These are phyloP conservation scores for Tetramorium bicarinatum DNA, from an alignment of 2,888 invertebrate genomes.

Conservation along the genomic window DNA sequence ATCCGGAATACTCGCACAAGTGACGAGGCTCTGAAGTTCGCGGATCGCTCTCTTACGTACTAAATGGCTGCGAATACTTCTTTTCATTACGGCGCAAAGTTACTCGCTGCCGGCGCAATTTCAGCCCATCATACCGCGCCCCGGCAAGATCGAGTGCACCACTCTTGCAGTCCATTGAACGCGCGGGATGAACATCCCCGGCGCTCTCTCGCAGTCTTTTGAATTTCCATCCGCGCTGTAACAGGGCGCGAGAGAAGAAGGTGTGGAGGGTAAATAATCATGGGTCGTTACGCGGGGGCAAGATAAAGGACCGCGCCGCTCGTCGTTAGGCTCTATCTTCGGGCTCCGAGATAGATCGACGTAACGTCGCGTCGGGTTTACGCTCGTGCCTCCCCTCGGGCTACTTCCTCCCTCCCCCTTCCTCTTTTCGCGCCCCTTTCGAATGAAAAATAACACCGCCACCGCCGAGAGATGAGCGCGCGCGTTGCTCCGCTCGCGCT, in stretches of 20 bases:
- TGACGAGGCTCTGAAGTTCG: neutral
- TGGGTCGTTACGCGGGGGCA: constrained; percentile 54
- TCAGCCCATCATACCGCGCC: constrained; percentile 22
- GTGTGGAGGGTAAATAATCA: constrained; percentile 67
- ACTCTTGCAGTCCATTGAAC: constrained; percentile 36
- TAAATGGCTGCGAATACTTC: constrained; percentile 29
- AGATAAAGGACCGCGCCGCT: constrained; percentile 44
- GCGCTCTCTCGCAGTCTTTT: constrained; percentile 25
- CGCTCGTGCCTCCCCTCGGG: constrained; percentile 31
- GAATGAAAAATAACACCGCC: constrained; percentile 65
- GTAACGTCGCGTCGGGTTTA: constrained; percentile 43
- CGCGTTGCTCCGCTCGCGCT: constrained; percentile 26
- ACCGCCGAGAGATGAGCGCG: constrained; percentile 19
- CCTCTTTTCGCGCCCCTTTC: neutral
- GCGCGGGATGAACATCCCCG: constrained; percentile 36
- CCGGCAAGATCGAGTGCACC: constrained; percentile 7
- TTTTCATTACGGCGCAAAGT: constrained; percentile 5
- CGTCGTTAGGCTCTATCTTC: constrained; percentile 65
- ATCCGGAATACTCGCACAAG: too few species aligned
- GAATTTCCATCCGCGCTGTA: constrained; percentile 40
- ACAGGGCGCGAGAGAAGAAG: neutral
- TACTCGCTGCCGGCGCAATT: constrained; percentile 40
- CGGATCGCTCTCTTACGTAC: neutral
- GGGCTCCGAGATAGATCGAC: constrained; percentile 52
- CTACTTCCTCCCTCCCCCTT: neutral